These are phyloP conservation scores for Drepanosiphum platanoidis DNA, from an alignment of 2,888 invertebrate genomes.

Conservation along the genomic window DNA sequence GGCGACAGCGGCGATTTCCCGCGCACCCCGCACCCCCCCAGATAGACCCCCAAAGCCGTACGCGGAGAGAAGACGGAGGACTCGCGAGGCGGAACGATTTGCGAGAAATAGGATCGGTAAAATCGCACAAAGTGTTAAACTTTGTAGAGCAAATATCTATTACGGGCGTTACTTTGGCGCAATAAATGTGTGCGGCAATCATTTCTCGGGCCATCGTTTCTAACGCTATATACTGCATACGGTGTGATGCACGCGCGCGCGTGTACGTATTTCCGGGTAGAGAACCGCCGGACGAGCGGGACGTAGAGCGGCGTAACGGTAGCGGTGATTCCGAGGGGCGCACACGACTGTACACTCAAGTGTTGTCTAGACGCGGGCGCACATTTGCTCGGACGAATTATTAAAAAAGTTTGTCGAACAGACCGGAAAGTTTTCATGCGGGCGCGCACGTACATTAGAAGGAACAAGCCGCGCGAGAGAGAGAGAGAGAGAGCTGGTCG, in stretches of 20 bases:
- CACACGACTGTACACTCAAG: background rate
- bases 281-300: background rate
- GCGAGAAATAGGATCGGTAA: conserved; percentile 6
- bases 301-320: background rate
- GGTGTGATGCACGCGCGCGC: background rate
- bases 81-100: background rate
- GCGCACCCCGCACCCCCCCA: no score
- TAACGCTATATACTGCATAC: background rate
- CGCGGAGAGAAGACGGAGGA: no score
- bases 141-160: conserved; percentile 28
- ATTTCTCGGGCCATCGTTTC: background rate
- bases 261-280: background rate
- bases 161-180: background rate
- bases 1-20: background rate
- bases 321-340: background rate
- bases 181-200: background rate
- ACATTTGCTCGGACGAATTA: conserved; percentile 55
- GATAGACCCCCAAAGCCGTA: no score
- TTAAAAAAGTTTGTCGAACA: conserved; percentile 56
- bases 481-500: background rate
- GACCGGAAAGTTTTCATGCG: conserved; percentile 41
- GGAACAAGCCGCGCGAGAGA: background rate
- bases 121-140: conserved; percentile 36
- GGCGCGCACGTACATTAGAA: background rate
- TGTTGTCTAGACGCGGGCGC: conserved; percentile 51